Percentiles rank a stretch among this genome's conserved stretches.
Evolutionary conservation across 23 tunicate genomes (phyloP).

Genomic region (Halocynthia roretzi): DNA sequence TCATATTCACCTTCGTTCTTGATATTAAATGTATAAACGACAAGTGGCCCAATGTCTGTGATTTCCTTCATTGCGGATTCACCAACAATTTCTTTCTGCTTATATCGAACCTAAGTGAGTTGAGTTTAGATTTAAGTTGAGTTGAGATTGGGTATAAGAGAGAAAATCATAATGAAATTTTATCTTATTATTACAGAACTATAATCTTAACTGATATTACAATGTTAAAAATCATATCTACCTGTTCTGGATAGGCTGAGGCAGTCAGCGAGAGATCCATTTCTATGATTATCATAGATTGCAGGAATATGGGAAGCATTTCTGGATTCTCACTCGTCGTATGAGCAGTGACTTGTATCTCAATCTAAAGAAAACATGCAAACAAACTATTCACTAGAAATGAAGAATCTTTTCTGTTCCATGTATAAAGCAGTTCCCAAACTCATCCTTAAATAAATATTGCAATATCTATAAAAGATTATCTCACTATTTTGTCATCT

Average conservation of each 20-base stretch:
- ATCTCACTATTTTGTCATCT: conserved; percentile 42
- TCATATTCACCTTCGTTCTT: conserved; percentile 51
- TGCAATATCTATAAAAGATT: background rate
- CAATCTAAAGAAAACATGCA: conserved; percentile 24
- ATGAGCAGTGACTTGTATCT: conserved; percentile 24
- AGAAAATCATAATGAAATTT: no score
- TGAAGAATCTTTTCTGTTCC: background rate
- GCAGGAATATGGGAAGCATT: conserved; percentile 25
- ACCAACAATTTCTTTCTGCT: conserved; percentile 40
- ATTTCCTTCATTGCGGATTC: conserved; percentile 56
- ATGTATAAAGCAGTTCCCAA: background rate
- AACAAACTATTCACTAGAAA: background rate
- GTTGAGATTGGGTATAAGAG: background rate
- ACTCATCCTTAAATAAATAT: background rate
- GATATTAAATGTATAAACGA: conserved; percentile 45
- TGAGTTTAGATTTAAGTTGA: no score
- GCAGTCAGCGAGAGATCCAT: conserved; percentile 16
- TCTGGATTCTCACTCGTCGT: conserved; percentile 54
- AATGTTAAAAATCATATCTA: background rate
- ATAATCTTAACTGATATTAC: no score
- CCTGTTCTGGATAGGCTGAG: conserved; percentile 44
- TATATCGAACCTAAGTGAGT: conserved; percentile 66
- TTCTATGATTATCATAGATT: conserved; percentile 23
- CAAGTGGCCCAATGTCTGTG: conserved; percentile 52
- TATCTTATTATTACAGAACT: no score